These are phyloP conservation scores for Pyrgilauda ruficollis DNA, from an alignment of 2,113 vertebrate species.

Conservation along the genomic window DNA sequence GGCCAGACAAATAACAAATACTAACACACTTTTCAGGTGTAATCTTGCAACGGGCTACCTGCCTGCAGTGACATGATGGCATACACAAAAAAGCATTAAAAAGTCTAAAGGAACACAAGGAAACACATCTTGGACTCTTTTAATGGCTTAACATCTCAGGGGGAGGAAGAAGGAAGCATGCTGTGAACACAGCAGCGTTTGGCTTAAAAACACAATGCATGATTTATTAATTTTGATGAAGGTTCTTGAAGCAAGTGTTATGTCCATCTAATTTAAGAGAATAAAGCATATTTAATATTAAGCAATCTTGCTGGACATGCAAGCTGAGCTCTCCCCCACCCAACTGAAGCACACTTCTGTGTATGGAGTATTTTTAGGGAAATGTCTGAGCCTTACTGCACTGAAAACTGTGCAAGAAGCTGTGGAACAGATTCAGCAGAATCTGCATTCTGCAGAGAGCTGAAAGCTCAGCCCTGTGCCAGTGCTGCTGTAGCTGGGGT, in stretches of 20 bases:
- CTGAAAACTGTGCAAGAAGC: background rate
- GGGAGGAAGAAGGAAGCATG: background rate
- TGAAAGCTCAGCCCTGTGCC: slow-evolving; percentile 16
- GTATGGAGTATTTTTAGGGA: background rate
- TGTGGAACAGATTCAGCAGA: slow-evolving; percentile 3
- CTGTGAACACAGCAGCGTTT: background rate
- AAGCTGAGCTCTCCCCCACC: background rate
- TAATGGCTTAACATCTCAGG: background rate
- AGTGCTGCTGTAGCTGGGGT: background rate
- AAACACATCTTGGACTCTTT: background rate
- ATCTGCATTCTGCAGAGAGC: background rate
- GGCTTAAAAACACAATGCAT: background rate
- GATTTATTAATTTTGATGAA: background rate
- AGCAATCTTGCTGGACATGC: background rate
- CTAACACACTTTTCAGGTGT: background rate
- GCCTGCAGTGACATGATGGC: background rate
- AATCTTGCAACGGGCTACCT: background rate
- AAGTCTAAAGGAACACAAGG: background rate
- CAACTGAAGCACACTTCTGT: background rate
- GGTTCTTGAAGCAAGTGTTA: background rate
- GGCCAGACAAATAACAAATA: background rate
- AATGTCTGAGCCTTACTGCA: background rate
- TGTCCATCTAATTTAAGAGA: background rate
- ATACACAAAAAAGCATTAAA: background rate
- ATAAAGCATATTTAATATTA: background rate